Evolutionary conservation across 2,797 vertebrate genomes (phyloP).

Genomic region (Parotocinclus haroldoi): DNA sequence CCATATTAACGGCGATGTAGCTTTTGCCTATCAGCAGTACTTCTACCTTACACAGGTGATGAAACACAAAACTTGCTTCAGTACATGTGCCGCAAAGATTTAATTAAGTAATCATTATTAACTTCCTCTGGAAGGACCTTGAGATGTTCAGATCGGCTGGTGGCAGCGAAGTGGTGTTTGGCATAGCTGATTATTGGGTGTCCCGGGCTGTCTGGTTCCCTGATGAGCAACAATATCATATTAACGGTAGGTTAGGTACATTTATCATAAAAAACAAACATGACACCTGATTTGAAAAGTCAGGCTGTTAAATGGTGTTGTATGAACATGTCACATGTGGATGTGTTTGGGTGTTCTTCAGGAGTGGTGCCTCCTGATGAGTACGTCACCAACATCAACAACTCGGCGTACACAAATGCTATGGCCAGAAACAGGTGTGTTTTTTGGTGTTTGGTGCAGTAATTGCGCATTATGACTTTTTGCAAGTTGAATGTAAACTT

Average conservation of each 20-base stretch:
- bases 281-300: background rate
- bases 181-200: constrained; percentile 90
- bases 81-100: background rate
- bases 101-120: constrained; percentile 20
- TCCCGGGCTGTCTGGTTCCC: constrained; percentile 83
- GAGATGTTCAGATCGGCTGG: constrained; percentile 77
- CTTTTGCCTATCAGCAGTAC: constrained; percentile 86
- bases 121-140: constrained; percentile 74
- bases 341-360: constrained; percentile 47
- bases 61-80: background rate
- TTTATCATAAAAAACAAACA: background rate
- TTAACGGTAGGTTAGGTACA: constrained; percentile 64
- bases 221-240: constrained; percentile 77
- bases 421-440: constrained; percentile 82
- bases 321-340: background rate
- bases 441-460: background rate
- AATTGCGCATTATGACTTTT: background rate
- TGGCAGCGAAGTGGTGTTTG: constrained; percentile 81
- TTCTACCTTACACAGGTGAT: constrained; percentile 80
- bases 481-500: background rate
- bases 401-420: constrained; percentile 91
- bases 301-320: background rate
- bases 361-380: constrained; percentile 96
- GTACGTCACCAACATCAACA: constrained; percentile 77
- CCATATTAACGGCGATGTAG: constrained; percentile 87